Base-by-base conservation (phyloP, 2,888 invertebrate genomes). In the Acanthococcus lagerstroemiae region DNA sequence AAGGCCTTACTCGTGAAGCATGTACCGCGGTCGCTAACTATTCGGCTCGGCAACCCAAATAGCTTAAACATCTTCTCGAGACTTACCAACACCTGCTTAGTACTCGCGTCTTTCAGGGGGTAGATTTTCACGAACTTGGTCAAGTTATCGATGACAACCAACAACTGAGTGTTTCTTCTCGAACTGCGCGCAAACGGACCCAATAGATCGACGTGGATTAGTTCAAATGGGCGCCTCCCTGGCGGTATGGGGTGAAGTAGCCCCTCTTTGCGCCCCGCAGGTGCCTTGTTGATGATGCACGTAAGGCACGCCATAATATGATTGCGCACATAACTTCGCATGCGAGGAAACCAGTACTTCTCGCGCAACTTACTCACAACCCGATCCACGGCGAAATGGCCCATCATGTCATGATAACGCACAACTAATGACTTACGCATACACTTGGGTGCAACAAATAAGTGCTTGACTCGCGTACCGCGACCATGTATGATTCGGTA, bases 361-460 rank as follows among this genome's bases (percentile, higher is more conserved):
- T 44, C 27, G n/a, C 27, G 44, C 1, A 67, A 48, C 21, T 58
- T 24, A 1, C 6, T 17, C 5, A 63, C 5, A 4, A 37, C 61
- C 26, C 27, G 19, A 12, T 67, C 67, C 1, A 52, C 45, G 22
- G 27, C 55, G 4, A 17, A 54, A 52, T 67, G 60, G n/a, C 52
- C 67, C 1, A 24, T 3, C 12, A 58, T 19, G n/a, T 67, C 63
- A 27, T 67, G 67, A n/a, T n/a, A n/a, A n/a, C n/a, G n/a, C n/a
- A n/a, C n/a, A n/a, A n/a, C n/a, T n/a, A n/a, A n/a, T n/a, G n/a
- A n/a, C n/a, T n/a, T n/a, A n/a, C n/a, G n/a, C n/a, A n/a, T n/a
- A n/a, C n/a, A n/a, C n/a, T n/a, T 25, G 2, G 67, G 67, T 4
- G 63, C 52, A 17, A 44, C 56, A 27, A 54, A 67, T 4, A 60